These are phyloP conservation scores for Trachymyrmex cornetzi DNA, from an alignment of 1,140 invertebrate genomes.

Conservation along the genomic window DNA sequence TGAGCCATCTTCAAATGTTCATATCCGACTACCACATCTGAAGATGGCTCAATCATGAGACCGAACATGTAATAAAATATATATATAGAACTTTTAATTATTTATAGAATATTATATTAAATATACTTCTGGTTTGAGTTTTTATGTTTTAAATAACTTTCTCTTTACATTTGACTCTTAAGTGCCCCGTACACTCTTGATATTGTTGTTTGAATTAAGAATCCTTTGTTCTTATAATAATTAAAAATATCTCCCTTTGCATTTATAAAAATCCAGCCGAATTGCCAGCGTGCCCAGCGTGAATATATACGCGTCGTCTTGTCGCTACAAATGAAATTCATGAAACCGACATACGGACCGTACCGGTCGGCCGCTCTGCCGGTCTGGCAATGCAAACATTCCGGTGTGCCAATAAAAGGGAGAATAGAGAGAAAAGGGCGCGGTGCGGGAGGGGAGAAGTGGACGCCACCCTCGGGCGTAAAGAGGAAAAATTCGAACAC, in stretches of 20 bases:
- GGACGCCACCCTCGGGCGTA: slow-evolving; percentile 22
- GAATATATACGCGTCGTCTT: slow-evolving; percentile 64
- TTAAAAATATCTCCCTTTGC: slow-evolving; percentile 24
- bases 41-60: too few species aligned
- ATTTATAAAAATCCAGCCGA: slow-evolving; percentile 50
- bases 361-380: slow-evolving; percentile 35
- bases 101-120: too few species aligned
- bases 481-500: slow-evolving; percentile 76
- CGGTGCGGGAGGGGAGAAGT: not conserved
- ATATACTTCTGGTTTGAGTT: too few species aligned
- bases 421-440: slow-evolving; percentile 16
- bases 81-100: too few species aligned
- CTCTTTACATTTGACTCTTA: too few species aligned
- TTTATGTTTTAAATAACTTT: too few species aligned
- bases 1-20: too few species aligned
- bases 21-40: too few species aligned
- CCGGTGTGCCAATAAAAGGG: slow-evolving; percentile 64
- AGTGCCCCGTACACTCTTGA: too few species aligned
- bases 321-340: slow-evolving; percentile 68
- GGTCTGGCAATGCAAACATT: slow-evolving; percentile 71
- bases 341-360: slow-evolving; percentile 65
- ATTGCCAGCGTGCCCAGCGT: slow-evolving; percentile 31
- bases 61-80: too few species aligned
- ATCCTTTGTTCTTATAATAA: too few species aligned
- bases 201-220: too few species aligned